Percentiles rank a stretch among this genome's conserved stretches.
Conservation (phyloP, 2,888 invertebrate species). For the Brachyptera putata region DNA sequence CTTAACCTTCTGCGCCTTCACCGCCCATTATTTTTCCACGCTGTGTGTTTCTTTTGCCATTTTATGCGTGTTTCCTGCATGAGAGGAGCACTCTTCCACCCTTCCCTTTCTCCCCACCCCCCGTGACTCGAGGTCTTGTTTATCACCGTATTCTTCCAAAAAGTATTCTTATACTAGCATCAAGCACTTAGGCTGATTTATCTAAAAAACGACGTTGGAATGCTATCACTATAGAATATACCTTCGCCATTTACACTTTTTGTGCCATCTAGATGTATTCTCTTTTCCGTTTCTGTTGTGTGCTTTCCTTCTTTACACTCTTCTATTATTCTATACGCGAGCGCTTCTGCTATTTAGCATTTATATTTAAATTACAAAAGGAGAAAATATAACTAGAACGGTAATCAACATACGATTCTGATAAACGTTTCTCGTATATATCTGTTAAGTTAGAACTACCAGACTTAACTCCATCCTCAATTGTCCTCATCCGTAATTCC, state of each 20-base stretch:
- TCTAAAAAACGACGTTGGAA: background rate
- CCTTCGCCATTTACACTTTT: background rate
- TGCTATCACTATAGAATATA: background rate
- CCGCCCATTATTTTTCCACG: background rate
- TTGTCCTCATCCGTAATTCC: too few species aligned
- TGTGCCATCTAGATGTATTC: background rate
- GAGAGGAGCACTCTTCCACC: background rate
- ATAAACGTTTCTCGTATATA: too few species aligned
- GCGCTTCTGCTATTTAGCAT: background rate
- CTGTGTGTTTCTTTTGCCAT: background rate
- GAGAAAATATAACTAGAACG: background rate
- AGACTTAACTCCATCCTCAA: too few species aligned
- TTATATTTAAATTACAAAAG: background rate
- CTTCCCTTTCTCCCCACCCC: background rate
- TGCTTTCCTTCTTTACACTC: too few species aligned
- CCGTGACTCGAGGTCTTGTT: background rate
- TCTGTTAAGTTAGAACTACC: too few species aligned
- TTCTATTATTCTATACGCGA: background rate
- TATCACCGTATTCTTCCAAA: background rate
- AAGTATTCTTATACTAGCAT: background rate
- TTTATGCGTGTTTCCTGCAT: background rate
- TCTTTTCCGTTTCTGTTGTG: background rate
- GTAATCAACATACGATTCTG: background rate
- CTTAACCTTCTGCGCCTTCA: background rate
- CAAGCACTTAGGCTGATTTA: background rate